Conservation (phyloP, 64 coral and sea anemone species). For the Stylophora pistillata region DNA sequence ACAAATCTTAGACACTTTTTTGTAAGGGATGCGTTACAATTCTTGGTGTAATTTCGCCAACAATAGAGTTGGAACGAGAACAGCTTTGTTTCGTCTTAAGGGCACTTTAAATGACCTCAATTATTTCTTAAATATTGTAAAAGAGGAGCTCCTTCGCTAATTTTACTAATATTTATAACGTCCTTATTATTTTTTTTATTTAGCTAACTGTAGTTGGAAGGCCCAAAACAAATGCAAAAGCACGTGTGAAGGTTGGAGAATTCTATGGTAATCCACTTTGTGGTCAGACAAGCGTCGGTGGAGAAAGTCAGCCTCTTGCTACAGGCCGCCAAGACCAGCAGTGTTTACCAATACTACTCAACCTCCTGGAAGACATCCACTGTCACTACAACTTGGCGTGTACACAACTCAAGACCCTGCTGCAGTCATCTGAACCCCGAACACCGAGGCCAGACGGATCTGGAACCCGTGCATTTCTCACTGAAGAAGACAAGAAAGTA, state of each 20-base stretch:
- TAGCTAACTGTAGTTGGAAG: constrained; percentile 85
- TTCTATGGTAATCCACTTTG: constrained; percentile 87
- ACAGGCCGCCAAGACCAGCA: constrained; percentile 18
- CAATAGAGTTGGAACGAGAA: not conserved
- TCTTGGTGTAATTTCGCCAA: not conserved
- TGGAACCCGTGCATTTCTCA: not conserved
- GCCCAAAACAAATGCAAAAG: constrained; percentile 84
- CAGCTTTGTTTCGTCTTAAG: not conserved
- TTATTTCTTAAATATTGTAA: not conserved
- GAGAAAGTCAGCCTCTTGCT: not conserved
- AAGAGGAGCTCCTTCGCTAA: not conserved
- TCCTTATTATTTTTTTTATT: not conserved
- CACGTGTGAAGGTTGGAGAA: constrained; percentile 87
- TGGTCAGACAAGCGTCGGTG: constrained; percentile 37
- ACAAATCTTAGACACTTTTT: too few relatives aligned
- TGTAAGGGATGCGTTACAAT: too few relatives aligned
- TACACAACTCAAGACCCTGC: constrained; percentile 53
- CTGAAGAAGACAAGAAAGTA: constrained; percentile 69
- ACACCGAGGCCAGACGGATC: not conserved
- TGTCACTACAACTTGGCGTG: constrained; percentile 95
- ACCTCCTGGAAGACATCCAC: constrained; percentile 83
- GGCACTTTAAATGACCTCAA: not conserved
- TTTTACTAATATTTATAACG: not conserved
- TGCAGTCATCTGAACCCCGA: constrained; percentile 49
- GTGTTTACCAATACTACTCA: constrained; percentile 61